These are phyloP conservation scores for Platichthys stellatus DNA, from an alignment of 2,113 vertebrate species.

Conservation along the genomic window DNA sequence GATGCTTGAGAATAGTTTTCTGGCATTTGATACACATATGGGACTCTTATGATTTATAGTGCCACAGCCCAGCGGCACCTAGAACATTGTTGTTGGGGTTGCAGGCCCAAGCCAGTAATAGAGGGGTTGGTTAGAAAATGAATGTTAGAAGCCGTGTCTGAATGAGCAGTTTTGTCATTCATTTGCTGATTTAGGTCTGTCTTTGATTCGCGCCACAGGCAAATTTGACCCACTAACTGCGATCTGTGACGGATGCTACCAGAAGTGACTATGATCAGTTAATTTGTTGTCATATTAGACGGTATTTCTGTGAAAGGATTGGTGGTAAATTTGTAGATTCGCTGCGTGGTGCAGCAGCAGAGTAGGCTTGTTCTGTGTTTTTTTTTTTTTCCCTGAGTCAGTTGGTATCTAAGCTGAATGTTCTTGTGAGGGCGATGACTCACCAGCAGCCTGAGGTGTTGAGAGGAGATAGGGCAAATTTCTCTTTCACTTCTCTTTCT, in stretches of 20 bases:
- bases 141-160: conserved; percentile 47
- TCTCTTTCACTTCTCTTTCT: conserved; percentile 79
- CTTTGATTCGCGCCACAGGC: conserved; percentile 30
- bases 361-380: conserved; percentile 50
- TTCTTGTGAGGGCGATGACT: conserved; percentile 82
- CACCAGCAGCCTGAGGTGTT: conserved; percentile 79
- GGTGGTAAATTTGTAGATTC: conserved; percentile 35
- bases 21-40: conserved; percentile 76
- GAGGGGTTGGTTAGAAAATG: conserved; percentile 69
- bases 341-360: conserved; percentile 48
- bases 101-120: conserved; percentile 66
- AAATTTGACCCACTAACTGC: conserved; percentile 27
- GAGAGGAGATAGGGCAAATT: conserved; percentile 73
- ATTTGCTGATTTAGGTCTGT: conserved; percentile 34
- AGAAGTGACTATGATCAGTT: conserved; percentile 31
- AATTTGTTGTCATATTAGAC: conserved; percentile 31
- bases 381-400: conserved; percentile 63
- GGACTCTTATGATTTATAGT: conserved; percentile 75
- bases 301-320: conserved; percentile 34
- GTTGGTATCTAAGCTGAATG: conserved; percentile 78
- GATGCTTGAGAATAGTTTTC: conserved; percentile 79
- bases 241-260: conserved; percentile 21
- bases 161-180: conserved; percentile 45
- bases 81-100: conserved; percentile 66
- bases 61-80: conserved; percentile 59